These are phyloP conservation scores for Orthonyx spaldingii DNA, from an alignment of 2,113 vertebrate species.

Conservation along the genomic window DNA sequence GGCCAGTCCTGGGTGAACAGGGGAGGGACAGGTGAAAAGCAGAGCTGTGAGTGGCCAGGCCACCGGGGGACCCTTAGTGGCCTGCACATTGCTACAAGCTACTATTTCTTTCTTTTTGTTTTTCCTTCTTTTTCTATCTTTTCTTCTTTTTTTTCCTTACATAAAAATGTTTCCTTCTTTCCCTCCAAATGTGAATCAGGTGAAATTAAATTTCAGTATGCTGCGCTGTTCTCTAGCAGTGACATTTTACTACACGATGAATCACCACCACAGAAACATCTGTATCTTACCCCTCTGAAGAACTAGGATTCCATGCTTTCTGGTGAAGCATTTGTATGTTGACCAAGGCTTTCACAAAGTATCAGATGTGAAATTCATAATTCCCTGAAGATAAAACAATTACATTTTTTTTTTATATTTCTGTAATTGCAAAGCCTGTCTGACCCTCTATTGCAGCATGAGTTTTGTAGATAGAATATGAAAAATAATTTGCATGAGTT, in stretches of 20 bases:
- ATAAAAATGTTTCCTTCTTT: background rate
- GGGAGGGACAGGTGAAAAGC: too few relatives aligned
- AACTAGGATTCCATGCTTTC: background rate
- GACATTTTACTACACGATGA: slow-evolving; percentile 9
- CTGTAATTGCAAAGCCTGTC: background rate
- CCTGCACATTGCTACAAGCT: too few relatives aligned
- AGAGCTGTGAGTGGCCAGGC: too few relatives aligned
- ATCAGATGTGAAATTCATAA: background rate
- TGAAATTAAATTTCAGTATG: slow-evolving; percentile 30
- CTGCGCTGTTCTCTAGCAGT: background rate
- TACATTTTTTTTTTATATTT: background rate
- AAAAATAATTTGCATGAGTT: background rate
- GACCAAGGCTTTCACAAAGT: background rate
- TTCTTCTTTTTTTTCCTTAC: background rate
- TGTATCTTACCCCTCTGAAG: slow-evolving; percentile 15
- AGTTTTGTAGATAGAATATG: background rate
- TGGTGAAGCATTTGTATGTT: background rate
- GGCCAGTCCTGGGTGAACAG: too few relatives aligned
- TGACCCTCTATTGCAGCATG: background rate
- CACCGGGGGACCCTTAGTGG: too few relatives aligned
- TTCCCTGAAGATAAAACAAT: background rate
- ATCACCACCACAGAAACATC: slow-evolving; percentile 29
- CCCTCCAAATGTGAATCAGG: background rate
- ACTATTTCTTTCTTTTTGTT: background rate
- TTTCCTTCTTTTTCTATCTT: background rate